Evolutionary conservation across 1,140 invertebrate species (phyloP).

Genomic region (Eueides isabella): DNA sequence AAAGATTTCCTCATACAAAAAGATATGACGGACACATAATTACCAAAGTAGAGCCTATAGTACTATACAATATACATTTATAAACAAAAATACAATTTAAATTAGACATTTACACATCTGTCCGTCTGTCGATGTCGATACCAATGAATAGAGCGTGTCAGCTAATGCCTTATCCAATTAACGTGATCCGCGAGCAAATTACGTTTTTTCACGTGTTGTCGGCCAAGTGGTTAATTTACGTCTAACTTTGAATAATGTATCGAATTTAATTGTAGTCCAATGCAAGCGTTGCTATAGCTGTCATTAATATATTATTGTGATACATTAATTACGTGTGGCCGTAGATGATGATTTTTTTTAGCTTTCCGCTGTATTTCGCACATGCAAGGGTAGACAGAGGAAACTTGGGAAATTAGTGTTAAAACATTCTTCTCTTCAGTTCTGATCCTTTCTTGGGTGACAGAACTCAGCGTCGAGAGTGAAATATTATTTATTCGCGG

Average conservation of each 20-base stretch:
- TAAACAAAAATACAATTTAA: not conserved
- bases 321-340: too few species aligned
- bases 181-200: conserved; percentile 19
- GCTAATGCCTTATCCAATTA: conserved; percentile 17
- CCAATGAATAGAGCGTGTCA: not conserved
- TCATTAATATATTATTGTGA: not conserved
- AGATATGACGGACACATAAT: not conserved
- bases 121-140: not conserved
- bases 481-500: too few species aligned
- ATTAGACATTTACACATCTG: not conserved
- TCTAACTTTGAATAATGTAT: not conserved
- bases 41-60: not conserved
- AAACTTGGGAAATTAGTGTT: too few species aligned
- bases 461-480: too few species aligned
- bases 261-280: not conserved
- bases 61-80: not conserved
- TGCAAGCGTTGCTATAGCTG: not conserved
- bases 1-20: not conserved
- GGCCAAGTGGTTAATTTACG: not conserved
- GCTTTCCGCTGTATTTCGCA: too few species aligned
- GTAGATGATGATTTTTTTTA: too few species aligned
- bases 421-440: too few species aligned
- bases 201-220: conserved; percentile 26
- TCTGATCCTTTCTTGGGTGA: too few species aligned
- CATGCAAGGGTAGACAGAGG: too few species aligned